Evolutionary conservation across 1,140 invertebrate species (phyloP), one percentile per base, ranked within the genome.

Genomic region (Dendroctonus valens): DNA sequence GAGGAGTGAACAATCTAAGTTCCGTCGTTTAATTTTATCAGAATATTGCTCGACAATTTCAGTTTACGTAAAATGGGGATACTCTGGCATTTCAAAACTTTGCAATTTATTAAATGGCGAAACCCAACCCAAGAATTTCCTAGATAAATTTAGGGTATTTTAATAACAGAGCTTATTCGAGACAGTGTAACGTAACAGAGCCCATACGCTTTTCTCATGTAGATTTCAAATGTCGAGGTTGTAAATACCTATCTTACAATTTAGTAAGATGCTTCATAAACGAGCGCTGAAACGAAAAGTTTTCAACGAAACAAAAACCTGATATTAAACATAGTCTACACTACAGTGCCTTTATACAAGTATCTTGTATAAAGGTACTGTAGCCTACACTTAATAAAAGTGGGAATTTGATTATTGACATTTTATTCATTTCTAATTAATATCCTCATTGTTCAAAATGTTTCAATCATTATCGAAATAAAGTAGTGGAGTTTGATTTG

Each of bases 181-280:
- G 58, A 59, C 58, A 48, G 0, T 44, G 55, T 59, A 50, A 9
- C 15, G 58, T n/a, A n/a, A 12, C n/a, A 39, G 12, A 49, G 58
- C 44, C 58, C 58, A 49, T 59, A 59, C 40, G 58, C 58, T 59
- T 59, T 59, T 59, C 58, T 59, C 58, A 59, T 59, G 58, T 59
- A 59, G 58, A 59, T 59, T 59, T 59, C 12, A 59, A 15, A 59
- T 59, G 58, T 59, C 58, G 42, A n/a, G n/a, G 42, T 49, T 59
- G 44, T 59, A 59, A 59, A 59, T 59, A 59, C 58, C 58, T 59
- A 59, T 59, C 58, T 59, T 59, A 59, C 44, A 49, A 59, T 49
- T 59, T 59, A 59, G 44, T 59, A 59, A 49, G 44, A 39, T 39
- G 58, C 37, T 38, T 48, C 44, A 49, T 59, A 59, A 59, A 59